Percentiles rank a stretch among this genome's conserved stretches.
Evolutionary conservation across 2,888 invertebrate species (phyloP).

Genomic region (Dichetophora obliterata): DNA sequence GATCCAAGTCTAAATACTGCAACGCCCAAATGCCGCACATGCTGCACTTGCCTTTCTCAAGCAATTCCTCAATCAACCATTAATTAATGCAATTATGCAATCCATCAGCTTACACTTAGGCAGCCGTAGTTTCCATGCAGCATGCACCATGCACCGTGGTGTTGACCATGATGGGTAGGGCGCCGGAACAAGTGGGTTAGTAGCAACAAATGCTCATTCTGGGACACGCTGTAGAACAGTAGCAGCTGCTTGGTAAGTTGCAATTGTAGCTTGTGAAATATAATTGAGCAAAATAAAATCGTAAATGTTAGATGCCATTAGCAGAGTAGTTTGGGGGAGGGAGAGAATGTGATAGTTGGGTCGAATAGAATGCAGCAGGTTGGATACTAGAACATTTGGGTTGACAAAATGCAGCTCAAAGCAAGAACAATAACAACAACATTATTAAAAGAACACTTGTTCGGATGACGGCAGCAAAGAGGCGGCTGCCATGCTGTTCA

Average conservation of each 20-base stretch:
- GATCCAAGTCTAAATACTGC: slow-evolving; percentile 13
- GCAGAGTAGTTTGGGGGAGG: neutral
- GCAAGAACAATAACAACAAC: neutral
- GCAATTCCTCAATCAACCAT: slow-evolving; percentile 5
- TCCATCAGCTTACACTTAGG: neutral
- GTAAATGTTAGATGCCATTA: neutral
- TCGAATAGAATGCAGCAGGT: too few species aligned
- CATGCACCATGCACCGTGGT: too few species aligned
- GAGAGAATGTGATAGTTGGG: too few species aligned
- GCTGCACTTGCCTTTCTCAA: neutral
- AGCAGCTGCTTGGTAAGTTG: neutral
- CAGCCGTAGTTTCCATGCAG: neutral
- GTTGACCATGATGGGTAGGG: neutral
- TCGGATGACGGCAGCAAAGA: neutral
- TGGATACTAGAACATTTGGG: neutral
- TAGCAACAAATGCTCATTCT: neutral
- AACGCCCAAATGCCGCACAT: neutral
- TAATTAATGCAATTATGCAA: slow-evolving; percentile 32
- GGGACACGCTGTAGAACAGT: neutral
- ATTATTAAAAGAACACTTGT: neutral
- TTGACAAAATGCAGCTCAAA: neutral
- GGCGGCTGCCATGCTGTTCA: neutral
- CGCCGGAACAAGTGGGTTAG: neutral
- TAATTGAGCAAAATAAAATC: slow-evolving; percentile 29
- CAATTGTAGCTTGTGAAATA: slow-evolving; percentile 6